Conservation (phyloP, 2,797 vertebrate species). For the Phrynocephalus vlangalii region DNA sequence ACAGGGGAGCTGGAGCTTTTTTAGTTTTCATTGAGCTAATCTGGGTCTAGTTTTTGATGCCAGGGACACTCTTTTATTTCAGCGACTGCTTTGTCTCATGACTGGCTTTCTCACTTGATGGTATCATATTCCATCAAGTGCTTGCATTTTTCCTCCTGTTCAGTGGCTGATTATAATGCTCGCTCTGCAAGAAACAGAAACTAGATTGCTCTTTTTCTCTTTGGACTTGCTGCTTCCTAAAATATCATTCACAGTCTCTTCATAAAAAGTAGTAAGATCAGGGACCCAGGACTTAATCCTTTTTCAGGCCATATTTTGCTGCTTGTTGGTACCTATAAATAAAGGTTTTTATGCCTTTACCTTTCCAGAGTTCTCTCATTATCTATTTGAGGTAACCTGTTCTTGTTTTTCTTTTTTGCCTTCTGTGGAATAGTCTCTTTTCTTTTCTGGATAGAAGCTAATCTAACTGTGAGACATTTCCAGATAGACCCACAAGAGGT, state of each 20-base stretch:
- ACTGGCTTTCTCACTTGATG: not conserved
- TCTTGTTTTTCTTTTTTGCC: no score
- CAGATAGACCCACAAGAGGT: not conserved
- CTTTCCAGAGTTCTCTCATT: not conserved
- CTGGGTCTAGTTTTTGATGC: no score
- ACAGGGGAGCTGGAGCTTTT: no score
- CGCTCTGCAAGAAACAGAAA: not conserved
- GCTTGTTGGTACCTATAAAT: not conserved
- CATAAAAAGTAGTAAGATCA: not conserved
- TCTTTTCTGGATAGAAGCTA: not conserved
- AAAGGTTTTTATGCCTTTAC: not conserved
- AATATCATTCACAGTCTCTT: not conserved
- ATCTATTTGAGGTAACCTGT: not conserved
- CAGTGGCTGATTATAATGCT: constrained; percentile 3
- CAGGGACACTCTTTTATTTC: not conserved
- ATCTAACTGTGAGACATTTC: not conserved
- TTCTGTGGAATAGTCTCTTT: not conserved
- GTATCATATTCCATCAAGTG: not conserved
- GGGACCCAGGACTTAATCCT: not conserved
- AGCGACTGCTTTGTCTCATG: not conserved
- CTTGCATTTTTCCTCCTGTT: not conserved
- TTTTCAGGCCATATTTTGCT: not conserved
- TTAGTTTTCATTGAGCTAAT: no score
- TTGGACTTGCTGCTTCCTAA: not conserved
- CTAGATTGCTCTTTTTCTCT: not conserved